A percentile compares a stretch with the other conserved stretches of the same genome.
Evolutionary conservation across 2,797 vertebrate species (phyloP).

Genomic region (Sebastes wilsoni): DNA sequence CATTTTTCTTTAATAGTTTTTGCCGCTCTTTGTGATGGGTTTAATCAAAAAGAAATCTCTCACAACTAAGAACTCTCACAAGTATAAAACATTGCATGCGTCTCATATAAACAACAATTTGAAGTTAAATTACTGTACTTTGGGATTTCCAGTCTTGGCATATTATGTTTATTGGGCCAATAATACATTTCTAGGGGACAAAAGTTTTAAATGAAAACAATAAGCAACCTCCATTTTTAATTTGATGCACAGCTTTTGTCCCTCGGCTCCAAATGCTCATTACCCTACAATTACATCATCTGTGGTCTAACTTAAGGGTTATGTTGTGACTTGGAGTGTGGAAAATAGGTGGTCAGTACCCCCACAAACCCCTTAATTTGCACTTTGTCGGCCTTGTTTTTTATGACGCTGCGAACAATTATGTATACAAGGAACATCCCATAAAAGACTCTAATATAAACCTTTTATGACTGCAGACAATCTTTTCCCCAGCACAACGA

Average conservation of each 20-base stretch:
- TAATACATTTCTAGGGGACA: slow-evolving; percentile 19
- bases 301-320: slow-evolving; percentile 65
- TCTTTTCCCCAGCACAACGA: slow-evolving; percentile 69
- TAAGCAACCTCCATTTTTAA: slow-evolving; percentile 55
- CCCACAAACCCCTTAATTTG: slow-evolving; percentile 77
- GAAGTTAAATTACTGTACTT: not conserved
- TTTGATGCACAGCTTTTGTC: slow-evolving; percentile 51
- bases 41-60: not conserved
- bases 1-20: not conserved
- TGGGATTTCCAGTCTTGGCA: not conserved
- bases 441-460: slow-evolving; percentile 83
- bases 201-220: slow-evolving; percentile 54
- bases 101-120: not conserved
- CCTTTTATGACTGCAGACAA: slow-evolving; percentile 76
- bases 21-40: not conserved
- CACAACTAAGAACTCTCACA: not conserved
- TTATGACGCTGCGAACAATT: slow-evolving; percentile 79
- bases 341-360: slow-evolving; percentile 76
- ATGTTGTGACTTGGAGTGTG: slow-evolving; percentile 69
- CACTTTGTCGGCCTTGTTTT: slow-evolving; percentile 75
- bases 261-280: slow-evolving; percentile 50
- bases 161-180: slow-evolving; percentile 14
- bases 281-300: slow-evolving; percentile 70
- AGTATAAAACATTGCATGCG: not conserved
- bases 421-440: slow-evolving; percentile 76